Evolutionary conservation across 2,888 invertebrate species (phyloP).

Genomic region (Hypercompe scribonia): DNA sequence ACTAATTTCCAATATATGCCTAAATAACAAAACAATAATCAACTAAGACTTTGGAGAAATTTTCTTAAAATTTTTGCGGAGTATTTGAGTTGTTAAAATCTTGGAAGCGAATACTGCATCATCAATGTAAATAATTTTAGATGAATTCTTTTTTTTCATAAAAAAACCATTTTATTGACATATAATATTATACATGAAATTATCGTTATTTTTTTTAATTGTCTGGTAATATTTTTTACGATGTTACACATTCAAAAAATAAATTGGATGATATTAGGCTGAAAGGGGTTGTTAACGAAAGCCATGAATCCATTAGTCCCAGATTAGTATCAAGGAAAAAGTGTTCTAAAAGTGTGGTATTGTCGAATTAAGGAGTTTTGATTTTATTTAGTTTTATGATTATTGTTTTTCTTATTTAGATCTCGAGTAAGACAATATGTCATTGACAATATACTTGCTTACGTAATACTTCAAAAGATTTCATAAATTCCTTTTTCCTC

Average conservation of each 20-base stretch:
- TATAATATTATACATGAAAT: too few relatives aligned
- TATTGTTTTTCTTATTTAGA: constrained; percentile 24
- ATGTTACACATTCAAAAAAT: neutral
- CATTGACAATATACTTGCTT: constrained; percentile 38
- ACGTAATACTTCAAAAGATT: constrained; percentile 40
- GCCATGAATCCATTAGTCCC: neutral
- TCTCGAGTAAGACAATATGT: constrained; percentile 45
- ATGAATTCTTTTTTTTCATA: neutral
- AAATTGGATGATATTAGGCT: neutral
- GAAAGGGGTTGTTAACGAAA: neutral
- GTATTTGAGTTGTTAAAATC: neutral
- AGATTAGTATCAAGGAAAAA: neutral
- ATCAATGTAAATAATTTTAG: neutral
- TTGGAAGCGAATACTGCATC: neutral
- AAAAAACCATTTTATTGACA: neutral
- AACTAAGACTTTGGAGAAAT: neutral
- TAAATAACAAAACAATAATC: constrained; percentile 28
- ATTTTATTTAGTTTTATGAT: neutral
- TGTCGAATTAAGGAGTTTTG: too few relatives aligned
- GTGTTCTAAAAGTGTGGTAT: neutral
- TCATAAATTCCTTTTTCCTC: constrained; percentile 74
- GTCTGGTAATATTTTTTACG: neutral
- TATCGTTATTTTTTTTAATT: too few relatives aligned
- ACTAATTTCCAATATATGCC: constrained; percentile 57
- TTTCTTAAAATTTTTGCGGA: neutral